These are phyloP conservation scores for Campopleginae sp. DNA, from an alignment of 2,888 invertebrate genomes.

Conservation along the genomic window DNA sequence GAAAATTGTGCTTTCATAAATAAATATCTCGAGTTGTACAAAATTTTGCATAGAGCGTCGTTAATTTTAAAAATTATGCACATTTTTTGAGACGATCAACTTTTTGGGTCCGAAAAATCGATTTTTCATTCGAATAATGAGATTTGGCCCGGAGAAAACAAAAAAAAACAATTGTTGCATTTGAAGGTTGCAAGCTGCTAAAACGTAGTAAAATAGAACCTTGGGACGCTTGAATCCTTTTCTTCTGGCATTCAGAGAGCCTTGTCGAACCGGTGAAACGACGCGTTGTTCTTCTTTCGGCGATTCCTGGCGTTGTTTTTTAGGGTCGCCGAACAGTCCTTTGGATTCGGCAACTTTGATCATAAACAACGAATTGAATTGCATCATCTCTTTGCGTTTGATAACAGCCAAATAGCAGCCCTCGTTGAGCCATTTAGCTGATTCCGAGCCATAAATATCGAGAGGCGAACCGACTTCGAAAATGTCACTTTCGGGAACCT, in stretches of 20 bases:
- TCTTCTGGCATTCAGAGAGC: conserved; percentile 53
- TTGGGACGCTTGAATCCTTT: conserved; percentile 72
- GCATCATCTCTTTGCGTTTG: conserved; percentile 90
- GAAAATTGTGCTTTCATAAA: too few species aligned
- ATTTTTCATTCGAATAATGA: too few species aligned
- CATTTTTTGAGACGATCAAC: too few species aligned
- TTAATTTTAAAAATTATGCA: too few species aligned
- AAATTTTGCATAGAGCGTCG: too few species aligned
- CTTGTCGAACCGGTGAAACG: conserved; percentile 67
- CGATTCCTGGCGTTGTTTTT: conserved; percentile 75
- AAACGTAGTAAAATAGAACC: conserved; percentile 53
- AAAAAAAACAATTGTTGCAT: too few species aligned
- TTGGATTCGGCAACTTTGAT: conserved; percentile 93
- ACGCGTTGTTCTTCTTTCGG: conserved; percentile 79
- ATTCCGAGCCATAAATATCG: conserved; percentile 86
- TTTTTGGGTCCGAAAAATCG: too few species aligned
- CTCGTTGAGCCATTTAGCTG: conserved; percentile 82
- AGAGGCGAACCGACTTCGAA: conserved; percentile 88
- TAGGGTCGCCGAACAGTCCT: conserved; percentile 89
- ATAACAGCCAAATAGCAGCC: conserved; percentile 89
- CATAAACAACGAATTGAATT: conserved; percentile 92
- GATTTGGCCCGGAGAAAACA: too few species aligned
- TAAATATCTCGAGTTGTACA: too few species aligned
- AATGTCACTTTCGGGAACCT: conserved; percentile 90
- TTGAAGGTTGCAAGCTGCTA: too few species aligned